A percentile compares a stretch with the other conserved stretches of the same genome.
phyloP scores from a whole-genome alignment of 2,113 vertebrate species.

The Myanophis thanlyinensis region DNA sequence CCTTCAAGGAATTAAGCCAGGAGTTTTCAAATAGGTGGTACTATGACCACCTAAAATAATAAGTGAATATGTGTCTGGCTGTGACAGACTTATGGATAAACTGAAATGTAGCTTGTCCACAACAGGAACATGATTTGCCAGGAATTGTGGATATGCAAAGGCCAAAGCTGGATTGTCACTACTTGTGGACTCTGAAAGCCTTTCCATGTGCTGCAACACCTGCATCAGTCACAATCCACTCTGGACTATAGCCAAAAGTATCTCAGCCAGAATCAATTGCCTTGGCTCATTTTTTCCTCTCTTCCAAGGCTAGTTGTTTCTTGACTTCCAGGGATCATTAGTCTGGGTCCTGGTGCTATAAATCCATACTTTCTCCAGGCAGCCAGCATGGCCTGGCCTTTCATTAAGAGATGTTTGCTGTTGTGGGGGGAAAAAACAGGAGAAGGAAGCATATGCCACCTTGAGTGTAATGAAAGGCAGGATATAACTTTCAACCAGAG shows the following conservation, averaged over 20 bases:
- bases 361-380: neutral
- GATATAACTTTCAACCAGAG: neutral
- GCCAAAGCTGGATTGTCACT: neutral
- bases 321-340: neutral
- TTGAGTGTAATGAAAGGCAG: neutral
- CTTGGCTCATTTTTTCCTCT: neutral
- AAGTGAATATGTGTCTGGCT: neutral
- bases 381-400: neutral
- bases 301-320: neutral
- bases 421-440: neutral
- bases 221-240: neutral
- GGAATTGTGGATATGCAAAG: neutral
- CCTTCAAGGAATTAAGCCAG: neutral
- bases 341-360: neutral
- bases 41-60: neutral
- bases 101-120: neutral
- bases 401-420: neutral
- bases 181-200: neutral
- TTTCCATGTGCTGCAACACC: neutral
- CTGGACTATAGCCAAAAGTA: neutral
- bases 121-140: neutral
- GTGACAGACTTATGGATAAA: neutral
- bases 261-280: neutral
- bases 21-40: neutral
- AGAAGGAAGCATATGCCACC: neutral